phyloP scores from a whole-genome alignment of 2,888 invertebrate genomes.

The Microctonus aethiopoides region DNA sequence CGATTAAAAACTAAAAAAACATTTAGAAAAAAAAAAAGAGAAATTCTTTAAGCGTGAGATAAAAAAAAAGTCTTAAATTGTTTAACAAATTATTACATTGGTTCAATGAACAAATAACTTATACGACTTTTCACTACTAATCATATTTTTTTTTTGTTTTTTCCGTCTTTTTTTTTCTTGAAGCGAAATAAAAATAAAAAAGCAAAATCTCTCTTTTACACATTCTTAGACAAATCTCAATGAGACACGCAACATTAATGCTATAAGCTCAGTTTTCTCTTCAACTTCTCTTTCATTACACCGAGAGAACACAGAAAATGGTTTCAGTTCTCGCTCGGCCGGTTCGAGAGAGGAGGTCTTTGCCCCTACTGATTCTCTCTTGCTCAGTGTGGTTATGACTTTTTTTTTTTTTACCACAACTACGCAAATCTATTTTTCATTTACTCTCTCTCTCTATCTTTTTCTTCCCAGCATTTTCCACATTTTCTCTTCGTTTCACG shows the following conservation, averaged over 20 bases:
- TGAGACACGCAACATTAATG: conserved; percentile 35
- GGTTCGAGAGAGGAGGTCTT: conserved; percentile 32
- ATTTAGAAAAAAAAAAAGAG: too few species aligned
- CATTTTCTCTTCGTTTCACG: too few species aligned
- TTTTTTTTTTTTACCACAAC: background rate
- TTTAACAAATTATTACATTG: conserved; percentile 11
- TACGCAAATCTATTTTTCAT: too few species aligned
- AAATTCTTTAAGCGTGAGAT: too few species aligned
- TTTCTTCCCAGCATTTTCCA: background rate
- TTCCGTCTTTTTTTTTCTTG: conserved; percentile 3
- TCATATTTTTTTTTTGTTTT: conserved; percentile 16
- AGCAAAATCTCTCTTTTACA: conserved; percentile 7
- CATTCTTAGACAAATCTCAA: conserved; percentile 17
- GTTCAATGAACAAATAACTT: background rate
- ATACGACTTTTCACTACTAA: conserved; percentile 23
- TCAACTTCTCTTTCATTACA: background rate
- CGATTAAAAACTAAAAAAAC: conserved; percentile 28
- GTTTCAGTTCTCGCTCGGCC: conserved; percentile 29
- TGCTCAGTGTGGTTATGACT: conserved; percentile 15
- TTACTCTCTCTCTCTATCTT: background rate
- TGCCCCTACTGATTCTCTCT: conserved; percentile 20
- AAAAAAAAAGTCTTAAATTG: too few species aligned
- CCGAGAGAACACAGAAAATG: conserved; percentile 20
- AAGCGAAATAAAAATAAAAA: background rate
- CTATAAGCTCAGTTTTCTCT: conserved; percentile 33